Conservation (phyloP, 2,113 vertebrate species). For the Alosa alosa region DNA sequence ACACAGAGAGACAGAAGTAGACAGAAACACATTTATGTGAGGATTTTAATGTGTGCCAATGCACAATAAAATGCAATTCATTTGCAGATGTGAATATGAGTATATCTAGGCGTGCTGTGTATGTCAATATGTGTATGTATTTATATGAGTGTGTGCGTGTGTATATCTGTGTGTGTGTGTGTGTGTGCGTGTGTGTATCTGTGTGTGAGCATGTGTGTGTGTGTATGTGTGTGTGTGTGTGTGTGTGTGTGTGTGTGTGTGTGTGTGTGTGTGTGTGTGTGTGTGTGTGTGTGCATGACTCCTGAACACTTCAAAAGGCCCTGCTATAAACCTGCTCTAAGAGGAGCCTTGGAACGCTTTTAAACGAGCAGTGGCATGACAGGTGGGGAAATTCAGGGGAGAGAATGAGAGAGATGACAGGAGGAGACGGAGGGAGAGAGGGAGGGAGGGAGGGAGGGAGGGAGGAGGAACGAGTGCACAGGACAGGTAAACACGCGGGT, state of each 20-base stretch:
- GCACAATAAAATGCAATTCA: background rate
- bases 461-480: conserved; percentile 33
- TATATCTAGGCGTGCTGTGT: background rate
- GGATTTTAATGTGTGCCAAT: background rate
- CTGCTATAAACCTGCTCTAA: conserved; percentile 36
- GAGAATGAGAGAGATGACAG: conserved; percentile 27
- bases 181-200: background rate
- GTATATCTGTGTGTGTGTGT: background rate
- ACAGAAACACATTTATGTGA: background rate
- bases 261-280: too few species aligned
- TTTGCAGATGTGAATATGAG: background rate
- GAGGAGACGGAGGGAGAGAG: conserved; percentile 26
- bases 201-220: background rate
- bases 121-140: background rate
- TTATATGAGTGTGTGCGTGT: background rate
- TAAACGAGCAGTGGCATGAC: conserved; percentile 47
- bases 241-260: background rate
- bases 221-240: background rate
- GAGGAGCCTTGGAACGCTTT: conserved; percentile 43
- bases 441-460: conserved; percentile 32
- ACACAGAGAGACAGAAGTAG: conserved; percentile 10
- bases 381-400: background rate
- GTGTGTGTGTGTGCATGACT: background rate
- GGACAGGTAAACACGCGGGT: conserved; percentile 36
- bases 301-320: conserved; percentile 37